Evolutionary conservation across 2,113 vertebrate genomes (phyloP).

Genomic region (Arizona elegans): DNA sequence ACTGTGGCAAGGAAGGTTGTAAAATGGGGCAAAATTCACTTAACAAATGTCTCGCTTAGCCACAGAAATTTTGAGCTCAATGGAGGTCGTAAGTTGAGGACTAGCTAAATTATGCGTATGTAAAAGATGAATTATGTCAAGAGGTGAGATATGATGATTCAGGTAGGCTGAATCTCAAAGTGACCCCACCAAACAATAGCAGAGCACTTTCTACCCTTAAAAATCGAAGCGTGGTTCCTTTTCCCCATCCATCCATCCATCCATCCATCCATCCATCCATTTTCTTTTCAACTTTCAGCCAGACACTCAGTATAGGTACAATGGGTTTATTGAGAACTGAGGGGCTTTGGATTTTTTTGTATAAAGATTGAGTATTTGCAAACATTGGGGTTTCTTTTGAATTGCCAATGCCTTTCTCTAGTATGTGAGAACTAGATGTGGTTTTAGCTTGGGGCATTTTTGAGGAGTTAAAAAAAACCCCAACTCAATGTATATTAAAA

Average conservation of each 20-base stretch:
- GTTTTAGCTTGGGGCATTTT: background rate
- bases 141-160: background rate
- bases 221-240: background rate
- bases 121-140: background rate
- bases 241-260: background rate
- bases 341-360: background rate
- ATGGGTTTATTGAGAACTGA: background rate
- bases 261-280: no score
- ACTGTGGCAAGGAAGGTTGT: no score
- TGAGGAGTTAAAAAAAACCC: background rate
- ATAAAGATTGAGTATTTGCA: background rate
- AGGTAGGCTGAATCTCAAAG: background rate
- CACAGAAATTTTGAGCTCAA: no score
- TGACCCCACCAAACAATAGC: background rate
- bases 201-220: background rate
- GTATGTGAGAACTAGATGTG: background rate
- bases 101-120: background rate
- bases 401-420: background rate
- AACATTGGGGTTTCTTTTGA: background rate
- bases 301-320: background rate
- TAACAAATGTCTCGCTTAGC: no score
- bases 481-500: background rate
- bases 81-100: no score
- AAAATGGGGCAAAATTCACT: no score
- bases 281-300: background rate